A percentile compares a stretch with the other conserved stretches of the same genome.
These are phyloP conservation scores for Cyaniris semiargus DNA, from an alignment of 2,888 invertebrate genomes.

Conservation along the genomic window DNA sequence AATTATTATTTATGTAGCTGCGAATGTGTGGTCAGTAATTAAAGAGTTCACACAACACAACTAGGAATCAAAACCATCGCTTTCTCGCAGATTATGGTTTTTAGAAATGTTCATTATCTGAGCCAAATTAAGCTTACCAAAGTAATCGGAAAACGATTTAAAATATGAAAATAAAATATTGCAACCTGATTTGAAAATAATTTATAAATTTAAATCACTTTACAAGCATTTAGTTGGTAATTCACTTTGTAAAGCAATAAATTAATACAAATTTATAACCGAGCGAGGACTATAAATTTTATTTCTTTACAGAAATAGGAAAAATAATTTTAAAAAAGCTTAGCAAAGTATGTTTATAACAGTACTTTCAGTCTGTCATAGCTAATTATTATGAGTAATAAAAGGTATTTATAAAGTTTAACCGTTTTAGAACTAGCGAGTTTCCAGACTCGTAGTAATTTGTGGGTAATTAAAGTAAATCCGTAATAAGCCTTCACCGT, in stretches of 20 bases:
- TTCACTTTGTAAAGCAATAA: background rate
- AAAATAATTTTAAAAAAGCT: background rate
- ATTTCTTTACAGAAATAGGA: background rate
- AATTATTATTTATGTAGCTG: background rate
- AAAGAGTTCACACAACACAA: no score
- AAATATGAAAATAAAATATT: background rate
- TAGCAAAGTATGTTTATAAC: background rate
- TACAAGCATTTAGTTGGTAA: background rate
- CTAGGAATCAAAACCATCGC: background rate
- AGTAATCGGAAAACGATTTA: background rate
- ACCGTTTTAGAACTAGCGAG: background rate
- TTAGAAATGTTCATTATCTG: background rate
- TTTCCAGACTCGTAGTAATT: conserved; percentile 6
- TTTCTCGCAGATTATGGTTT: background rate
- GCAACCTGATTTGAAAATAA: background rate
- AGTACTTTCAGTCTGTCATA: background rate
- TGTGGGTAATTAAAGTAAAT: conserved; percentile 33
- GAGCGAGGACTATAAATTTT: background rate
- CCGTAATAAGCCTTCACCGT: conserved; percentile 32
- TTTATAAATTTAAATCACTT: background rate
- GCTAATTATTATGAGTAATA: background rate
- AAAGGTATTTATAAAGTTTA: background rate
- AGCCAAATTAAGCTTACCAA: background rate
- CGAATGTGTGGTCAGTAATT: no score
- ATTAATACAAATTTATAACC: conserved; percentile 11